phyloP scores from a whole-genome alignment of 2,888 invertebrate species.

The Plemyria rubiginata region DNA sequence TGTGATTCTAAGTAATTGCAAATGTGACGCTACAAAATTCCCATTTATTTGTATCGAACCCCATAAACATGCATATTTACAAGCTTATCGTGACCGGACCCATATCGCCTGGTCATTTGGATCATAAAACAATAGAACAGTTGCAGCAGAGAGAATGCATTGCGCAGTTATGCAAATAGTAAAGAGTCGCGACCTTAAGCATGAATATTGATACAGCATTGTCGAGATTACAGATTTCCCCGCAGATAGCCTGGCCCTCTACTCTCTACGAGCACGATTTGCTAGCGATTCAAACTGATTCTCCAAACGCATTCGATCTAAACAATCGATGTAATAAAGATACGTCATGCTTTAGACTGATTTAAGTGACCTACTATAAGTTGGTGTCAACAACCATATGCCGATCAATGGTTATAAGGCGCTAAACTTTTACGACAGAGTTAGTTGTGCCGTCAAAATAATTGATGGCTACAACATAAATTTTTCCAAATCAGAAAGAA shows the following conservation, averaged over 20 bases:
- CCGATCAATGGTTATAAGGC: neutral
- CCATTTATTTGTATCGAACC: constrained; percentile 47
- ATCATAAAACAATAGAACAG: constrained; percentile 84
- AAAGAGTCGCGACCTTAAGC: constrained; percentile 79
- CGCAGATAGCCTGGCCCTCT: constrained; percentile 70
- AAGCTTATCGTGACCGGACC: constrained; percentile 79
- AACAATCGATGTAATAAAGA: constrained; percentile 48
- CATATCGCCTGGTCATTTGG: constrained; percentile 82
- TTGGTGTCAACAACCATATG: neutral
- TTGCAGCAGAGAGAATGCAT: constrained; percentile 78
- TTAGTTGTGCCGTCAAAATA: neutral
- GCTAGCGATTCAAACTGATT: constrained; percentile 74
- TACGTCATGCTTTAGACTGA: constrained; percentile 44
- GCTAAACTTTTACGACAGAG: neutral
- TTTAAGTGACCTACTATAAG: constrained; percentile 45
- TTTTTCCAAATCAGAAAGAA: constrained; percentile 44
- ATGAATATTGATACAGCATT: constrained; percentile 84
- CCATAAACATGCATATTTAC: constrained; percentile 65
- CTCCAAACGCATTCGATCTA: constrained; percentile 63
- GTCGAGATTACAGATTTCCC: constrained; percentile 78
- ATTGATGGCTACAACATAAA: neutral
- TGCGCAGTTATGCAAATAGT: constrained; percentile 82
- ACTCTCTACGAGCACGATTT: constrained; percentile 76
- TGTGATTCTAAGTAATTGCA: constrained; percentile 21
- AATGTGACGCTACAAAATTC: constrained; percentile 23